phyloP scores from a whole-genome alignment of 2,797 vertebrate genomes.

The Picus viridis region DNA sequence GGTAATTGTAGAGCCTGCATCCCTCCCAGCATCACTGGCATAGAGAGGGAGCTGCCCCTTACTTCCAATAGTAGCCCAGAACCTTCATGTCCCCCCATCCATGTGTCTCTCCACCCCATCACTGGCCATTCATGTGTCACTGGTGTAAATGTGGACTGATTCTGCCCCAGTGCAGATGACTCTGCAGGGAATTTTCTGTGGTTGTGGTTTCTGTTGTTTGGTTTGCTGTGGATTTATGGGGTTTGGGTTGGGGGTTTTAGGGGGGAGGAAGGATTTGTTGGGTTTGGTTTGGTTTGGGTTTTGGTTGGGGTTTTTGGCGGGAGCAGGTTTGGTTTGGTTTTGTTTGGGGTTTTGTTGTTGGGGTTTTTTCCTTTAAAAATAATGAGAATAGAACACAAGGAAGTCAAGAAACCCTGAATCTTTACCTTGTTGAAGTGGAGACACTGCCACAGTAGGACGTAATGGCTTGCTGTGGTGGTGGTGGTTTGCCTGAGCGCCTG shows the following conservation, averaged over 20 bases:
- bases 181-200: not conserved
- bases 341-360: too few relatives aligned
- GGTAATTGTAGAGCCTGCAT: not conserved
- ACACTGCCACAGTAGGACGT: slow-evolving; percentile 62
- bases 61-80: not conserved
- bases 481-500: slow-evolving; percentile 56
- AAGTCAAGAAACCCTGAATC: slow-evolving; percentile 48
- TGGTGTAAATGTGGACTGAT: not conserved
- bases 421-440: slow-evolving; percentile 58
- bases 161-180: not conserved
- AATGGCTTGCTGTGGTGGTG: slow-evolving; percentile 33
- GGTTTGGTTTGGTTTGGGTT: too few relatives aligned
- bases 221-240: slow-evolving; percentile 11
- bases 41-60: not conserved
- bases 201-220: not conserved
- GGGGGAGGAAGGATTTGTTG: too few relatives aligned
- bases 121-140: not conserved
- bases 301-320: not conserved
- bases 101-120: not conserved
- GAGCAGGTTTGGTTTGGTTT: not conserved
- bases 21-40: accelerated
- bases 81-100: not conserved
- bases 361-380: not conserved
- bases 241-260: too few relatives aligned
- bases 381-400: slow-evolving; percentile 23